A percentile compares a stretch with the other conserved stretches of the same genome.
These are phyloP conservation scores for Leistus spinibarbis DNA, from an alignment of 2,888 invertebrate species.

Conservation along the genomic window DNA sequence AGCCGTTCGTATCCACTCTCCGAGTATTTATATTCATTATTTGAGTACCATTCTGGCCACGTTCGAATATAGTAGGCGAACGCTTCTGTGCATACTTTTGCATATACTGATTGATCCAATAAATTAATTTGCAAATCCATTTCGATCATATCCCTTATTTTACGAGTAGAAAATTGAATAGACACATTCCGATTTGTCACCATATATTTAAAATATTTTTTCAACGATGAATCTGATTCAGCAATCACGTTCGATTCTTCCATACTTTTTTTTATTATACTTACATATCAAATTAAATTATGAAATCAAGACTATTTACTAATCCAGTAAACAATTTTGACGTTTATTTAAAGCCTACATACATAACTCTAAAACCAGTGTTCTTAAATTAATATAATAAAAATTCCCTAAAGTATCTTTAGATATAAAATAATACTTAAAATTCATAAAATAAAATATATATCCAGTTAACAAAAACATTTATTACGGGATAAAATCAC, in stretches of 20 bases:
- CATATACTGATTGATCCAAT: constrained; percentile 11
- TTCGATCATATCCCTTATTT: constrained; percentile 28
- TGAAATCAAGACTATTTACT: too few species aligned
- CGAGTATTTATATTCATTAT: constrained; percentile 10
- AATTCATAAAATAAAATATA: too few species aligned
- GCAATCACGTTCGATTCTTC: not conserved
- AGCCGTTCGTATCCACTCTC: constrained; percentile 19
- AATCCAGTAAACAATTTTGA: too few species aligned
- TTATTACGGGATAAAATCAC: too few species aligned
- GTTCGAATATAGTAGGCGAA: constrained; percentile 43
- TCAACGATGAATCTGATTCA: constrained; percentile 15
- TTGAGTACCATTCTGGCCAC: constrained; percentile 44
- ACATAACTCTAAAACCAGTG: too few species aligned
- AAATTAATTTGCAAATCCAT: constrained; percentile 18
- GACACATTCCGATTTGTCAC: constrained; percentile 25
- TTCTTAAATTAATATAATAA: too few species aligned
- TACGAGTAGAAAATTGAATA: constrained; percentile 20
- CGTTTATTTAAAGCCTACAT: too few species aligned
- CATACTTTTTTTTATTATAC: too few species aligned
- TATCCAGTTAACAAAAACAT: too few species aligned
- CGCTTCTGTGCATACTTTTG: constrained; percentile 37
- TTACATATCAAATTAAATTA: too few species aligned
- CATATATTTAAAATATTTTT: constrained; percentile 27
- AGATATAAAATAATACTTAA: too few species aligned
- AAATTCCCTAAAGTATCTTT: too few species aligned